phyloP scores from a whole-genome alignment of 2,797 vertebrate genomes.

The Schizopygopsis pylzovi region DNA sequence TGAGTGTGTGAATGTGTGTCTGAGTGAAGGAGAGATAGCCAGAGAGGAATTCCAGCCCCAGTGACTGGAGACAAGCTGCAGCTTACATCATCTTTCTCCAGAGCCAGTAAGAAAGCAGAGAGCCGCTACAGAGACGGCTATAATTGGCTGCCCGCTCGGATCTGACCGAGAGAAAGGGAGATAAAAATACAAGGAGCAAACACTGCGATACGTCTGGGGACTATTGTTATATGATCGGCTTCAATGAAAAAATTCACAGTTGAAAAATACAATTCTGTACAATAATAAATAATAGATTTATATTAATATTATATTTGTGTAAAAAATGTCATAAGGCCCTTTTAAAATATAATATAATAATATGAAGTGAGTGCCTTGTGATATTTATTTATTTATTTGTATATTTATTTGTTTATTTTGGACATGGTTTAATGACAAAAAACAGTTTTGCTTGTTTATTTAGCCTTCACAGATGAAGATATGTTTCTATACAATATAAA shows the following conservation, averaged over 20 bases:
- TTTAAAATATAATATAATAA: neutral
- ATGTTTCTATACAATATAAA: neutral
- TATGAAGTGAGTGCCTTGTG: neutral
- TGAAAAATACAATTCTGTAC: neutral
- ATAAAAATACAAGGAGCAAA: neutral
- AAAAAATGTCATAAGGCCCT: neutral
- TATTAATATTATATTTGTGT: neutral
- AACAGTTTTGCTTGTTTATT: neutral
- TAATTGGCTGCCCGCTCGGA: slow-evolving; percentile 29
- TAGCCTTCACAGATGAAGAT: neutral
- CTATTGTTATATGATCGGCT: neutral
- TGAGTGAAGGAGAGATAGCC: slow-evolving; percentile 28
- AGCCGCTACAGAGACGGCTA: slow-evolving; percentile 15
- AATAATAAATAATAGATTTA: neutral
- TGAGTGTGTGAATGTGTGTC: slow-evolving; percentile 28
- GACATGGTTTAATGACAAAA: neutral
- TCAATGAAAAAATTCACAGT: neutral
- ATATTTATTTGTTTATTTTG: neutral
- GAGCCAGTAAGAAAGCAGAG: slow-evolving; percentile 49
- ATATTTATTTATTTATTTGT: neutral
- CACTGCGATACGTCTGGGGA: neutral
- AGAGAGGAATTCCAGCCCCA: slow-evolving; percentile 49
- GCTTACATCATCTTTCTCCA: slow-evolving; percentile 57
- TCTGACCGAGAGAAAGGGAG: neutral
- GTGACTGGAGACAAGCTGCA: slow-evolving; percentile 46